phyloP scores from a whole-genome alignment of 2,888 invertebrate genomes.

The Scaptodrosophila latifasciaeformis region DNA sequence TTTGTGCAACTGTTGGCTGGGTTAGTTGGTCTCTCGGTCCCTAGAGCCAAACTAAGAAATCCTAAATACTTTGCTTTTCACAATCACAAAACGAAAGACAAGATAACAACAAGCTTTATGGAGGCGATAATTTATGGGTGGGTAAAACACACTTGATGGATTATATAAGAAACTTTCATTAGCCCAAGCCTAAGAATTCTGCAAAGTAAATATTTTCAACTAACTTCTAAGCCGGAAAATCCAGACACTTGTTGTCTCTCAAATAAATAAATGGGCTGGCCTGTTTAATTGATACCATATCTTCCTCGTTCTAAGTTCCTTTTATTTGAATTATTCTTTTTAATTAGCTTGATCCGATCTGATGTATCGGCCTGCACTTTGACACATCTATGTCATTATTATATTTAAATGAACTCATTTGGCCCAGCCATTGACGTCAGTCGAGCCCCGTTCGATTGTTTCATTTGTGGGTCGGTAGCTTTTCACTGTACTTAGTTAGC shows the following conservation, averaged over 20 bases:
- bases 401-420: neutral
- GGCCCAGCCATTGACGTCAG: slow-evolving; percentile 3
- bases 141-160: too few relatives aligned
- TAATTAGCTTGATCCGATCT: neutral
- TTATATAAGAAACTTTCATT: too few relatives aligned
- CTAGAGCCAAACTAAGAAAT: too few relatives aligned
- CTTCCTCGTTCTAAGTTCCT: neutral
- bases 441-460: neutral
- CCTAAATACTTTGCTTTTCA: too few relatives aligned
- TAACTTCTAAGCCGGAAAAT: too few relatives aligned
- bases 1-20: slow-evolving; percentile 34
- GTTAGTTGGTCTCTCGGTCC: too few relatives aligned
- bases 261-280: neutral
- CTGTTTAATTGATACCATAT: neutral
- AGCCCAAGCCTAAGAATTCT: too few relatives aligned
- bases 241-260: too few relatives aligned
- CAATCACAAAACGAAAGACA: too few relatives aligned
- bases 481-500: neutral
- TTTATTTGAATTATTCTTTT: neutral
- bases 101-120: too few relatives aligned
- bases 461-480: neutral
- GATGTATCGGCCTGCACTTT: slow-evolving; percentile 1
- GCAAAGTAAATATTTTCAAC: too few relatives aligned
- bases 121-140: too few relatives aligned
- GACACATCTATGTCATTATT: neutral